Conservation (phyloP, 2,113 vertebrate species). For the Oreocharis arfaki region DNA sequence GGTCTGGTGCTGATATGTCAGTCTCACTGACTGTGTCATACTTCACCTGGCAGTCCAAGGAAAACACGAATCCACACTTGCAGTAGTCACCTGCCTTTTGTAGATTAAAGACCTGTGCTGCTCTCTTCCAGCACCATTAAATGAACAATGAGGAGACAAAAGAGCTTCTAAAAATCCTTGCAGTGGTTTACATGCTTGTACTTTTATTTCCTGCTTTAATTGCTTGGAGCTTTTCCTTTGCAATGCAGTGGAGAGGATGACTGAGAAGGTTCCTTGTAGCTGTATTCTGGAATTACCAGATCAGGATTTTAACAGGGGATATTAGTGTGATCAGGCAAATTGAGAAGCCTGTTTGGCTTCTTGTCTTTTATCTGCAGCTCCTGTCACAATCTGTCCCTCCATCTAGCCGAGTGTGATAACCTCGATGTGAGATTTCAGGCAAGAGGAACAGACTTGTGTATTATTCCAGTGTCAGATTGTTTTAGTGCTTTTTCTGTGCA, state of each 20-base stretch:
- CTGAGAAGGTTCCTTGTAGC: not conserved
- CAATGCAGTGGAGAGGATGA: not conserved
- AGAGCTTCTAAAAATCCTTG: not conserved
- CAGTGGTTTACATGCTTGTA: not conserved
- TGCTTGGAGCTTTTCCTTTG: not conserved
- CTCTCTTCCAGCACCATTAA: not conserved
- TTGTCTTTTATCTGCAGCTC: not conserved
- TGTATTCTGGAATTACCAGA: not conserved
- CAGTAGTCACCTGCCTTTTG: not conserved
- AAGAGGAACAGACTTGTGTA: not conserved
- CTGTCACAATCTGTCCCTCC: not conserved
- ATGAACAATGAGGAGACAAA: not conserved
- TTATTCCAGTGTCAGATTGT: not conserved
- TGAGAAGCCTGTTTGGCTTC: not conserved
- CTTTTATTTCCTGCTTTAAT: not conserved
- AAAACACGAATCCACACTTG: not conserved
- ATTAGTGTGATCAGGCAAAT: not conserved
- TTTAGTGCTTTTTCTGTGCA: not conserved
- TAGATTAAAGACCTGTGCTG: not conserved
- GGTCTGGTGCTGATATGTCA: not conserved
- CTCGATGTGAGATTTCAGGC: not conserved
- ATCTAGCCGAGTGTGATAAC: not conserved
- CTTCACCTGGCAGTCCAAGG: not conserved
- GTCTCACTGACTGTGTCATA: not conserved
- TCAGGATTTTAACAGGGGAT: not conserved